Evolutionary conservation across 2,797 vertebrate genomes (phyloP).

Genomic region (Calcarius lapponicus): DNA sequence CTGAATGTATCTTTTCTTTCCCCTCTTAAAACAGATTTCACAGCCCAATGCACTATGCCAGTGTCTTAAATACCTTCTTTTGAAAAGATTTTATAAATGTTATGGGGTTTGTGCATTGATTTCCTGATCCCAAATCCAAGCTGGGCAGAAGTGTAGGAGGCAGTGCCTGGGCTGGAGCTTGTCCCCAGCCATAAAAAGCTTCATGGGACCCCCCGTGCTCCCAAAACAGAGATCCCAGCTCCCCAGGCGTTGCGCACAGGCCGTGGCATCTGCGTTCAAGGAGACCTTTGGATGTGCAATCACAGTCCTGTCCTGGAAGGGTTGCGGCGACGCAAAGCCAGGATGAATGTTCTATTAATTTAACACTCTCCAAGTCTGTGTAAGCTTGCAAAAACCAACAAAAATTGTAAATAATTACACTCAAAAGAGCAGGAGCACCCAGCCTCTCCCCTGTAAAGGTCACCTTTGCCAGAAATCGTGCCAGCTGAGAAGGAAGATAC

Average conservation of each 20-base stretch:
- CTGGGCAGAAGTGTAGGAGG: neutral
- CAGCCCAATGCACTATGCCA: neutral
- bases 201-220: accelerated
- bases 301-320: accelerated
- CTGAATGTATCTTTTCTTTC: slow-evolving; percentile 22
- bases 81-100: neutral
- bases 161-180: neutral
- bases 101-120: neutral
- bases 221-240: accelerated
- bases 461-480: neutral
- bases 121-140: neutral
- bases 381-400: neutral
- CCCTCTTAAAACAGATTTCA: neutral
- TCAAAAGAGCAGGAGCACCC: neutral
- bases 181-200: neutral
- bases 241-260: neutral
- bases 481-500: neutral
- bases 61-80: slow-evolving; percentile 1
- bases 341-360: neutral
- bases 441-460: neutral
- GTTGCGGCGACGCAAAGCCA: accelerated
- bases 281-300: neutral
- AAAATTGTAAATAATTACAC: neutral
- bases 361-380: neutral
- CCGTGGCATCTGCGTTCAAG: accelerated